Evolutionary conservation across 2,888 invertebrate species (phyloP).

Genomic region (Pteria penguin): DNA sequence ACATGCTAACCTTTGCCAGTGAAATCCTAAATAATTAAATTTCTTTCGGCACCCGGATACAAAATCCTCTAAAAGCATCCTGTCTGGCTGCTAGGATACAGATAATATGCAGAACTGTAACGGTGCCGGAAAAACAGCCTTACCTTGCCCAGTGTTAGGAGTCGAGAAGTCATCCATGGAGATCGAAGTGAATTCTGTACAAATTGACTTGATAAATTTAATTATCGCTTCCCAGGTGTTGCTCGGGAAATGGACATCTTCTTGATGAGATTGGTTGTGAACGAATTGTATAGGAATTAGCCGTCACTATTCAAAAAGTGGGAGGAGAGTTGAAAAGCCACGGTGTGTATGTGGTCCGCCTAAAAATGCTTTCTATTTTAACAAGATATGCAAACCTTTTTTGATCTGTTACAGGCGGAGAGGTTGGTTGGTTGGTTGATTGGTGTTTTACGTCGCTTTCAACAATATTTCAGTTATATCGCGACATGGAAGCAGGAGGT

Average conservation of each 20-base stretch:
- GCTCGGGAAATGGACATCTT: neutral
- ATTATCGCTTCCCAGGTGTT: neutral
- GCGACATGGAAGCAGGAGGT: no score
- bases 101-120: neutral
- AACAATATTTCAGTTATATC: no score
- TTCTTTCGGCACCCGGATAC: neutral
- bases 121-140: neutral
- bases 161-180: neutral
- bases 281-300: neutral
- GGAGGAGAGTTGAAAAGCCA: no score
- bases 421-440: no score
- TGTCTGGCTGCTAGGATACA: neutral
- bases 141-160: neutral
- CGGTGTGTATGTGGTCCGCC: no score
- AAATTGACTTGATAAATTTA: neutral
- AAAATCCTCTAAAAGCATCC: neutral
- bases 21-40: neutral
- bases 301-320: neutral
- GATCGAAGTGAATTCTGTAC: neutral
- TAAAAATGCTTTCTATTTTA: no score
- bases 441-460: no score
- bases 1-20: no score
- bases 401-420: no score
- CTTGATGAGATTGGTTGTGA: no score
- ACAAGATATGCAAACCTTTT: no score